A percentile compares a stretch with the other conserved stretches of the same genome.
Evolutionary conservation across 1,140 invertebrate genomes (phyloP).

Genomic region (Hyles vespertilio): DNA sequence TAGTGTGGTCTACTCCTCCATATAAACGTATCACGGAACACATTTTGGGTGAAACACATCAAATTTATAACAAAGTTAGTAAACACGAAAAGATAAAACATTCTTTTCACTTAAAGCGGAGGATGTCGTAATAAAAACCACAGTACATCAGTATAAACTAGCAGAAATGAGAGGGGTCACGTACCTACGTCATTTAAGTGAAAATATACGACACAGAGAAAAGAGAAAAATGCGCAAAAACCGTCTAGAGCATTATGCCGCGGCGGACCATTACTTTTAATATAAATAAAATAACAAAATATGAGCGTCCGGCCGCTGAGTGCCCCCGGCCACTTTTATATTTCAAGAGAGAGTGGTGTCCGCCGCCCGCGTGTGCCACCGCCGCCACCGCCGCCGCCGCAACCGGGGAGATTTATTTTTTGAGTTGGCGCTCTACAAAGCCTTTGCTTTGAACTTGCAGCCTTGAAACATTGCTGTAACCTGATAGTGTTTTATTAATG

Average conservation of each 20-base stretch:
- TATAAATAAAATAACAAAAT: constrained; percentile 77
- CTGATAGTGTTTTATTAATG: constrained; percentile 7
- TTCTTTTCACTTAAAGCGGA: neutral
- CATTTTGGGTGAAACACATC: no score
- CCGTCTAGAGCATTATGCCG: constrained; percentile 63
- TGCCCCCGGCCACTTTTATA: constrained; percentile 70
- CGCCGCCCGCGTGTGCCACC: constrained; percentile 12
- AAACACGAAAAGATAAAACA: neutral
- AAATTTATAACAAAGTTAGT: no score
- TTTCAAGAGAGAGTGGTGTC: constrained; percentile 40
- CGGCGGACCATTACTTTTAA: constrained; percentile 72
- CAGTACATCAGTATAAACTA: constrained; percentile 31
- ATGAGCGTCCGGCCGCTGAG: constrained; percentile 71
- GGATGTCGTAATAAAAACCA: constrained; percentile 10
- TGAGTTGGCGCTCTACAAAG: constrained; percentile 5
- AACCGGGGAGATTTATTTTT: neutral
- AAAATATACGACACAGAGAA: constrained; percentile 68
- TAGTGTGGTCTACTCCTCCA: no score
- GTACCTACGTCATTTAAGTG: constrained; percentile 69
- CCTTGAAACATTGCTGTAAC: constrained; percentile 6
- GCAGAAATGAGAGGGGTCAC: constrained; percentile 51
- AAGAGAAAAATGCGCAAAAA: constrained; percentile 69
- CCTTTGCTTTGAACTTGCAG: constrained; percentile 1
- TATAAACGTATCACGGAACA: no score
- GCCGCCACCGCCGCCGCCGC: constrained; percentile 7